Percentiles rank a stretch among this genome's conserved stretches.
Evolutionary conservation across 2,113 vertebrate genomes (phyloP).

Genomic region (Polypterus bichir): DNA sequence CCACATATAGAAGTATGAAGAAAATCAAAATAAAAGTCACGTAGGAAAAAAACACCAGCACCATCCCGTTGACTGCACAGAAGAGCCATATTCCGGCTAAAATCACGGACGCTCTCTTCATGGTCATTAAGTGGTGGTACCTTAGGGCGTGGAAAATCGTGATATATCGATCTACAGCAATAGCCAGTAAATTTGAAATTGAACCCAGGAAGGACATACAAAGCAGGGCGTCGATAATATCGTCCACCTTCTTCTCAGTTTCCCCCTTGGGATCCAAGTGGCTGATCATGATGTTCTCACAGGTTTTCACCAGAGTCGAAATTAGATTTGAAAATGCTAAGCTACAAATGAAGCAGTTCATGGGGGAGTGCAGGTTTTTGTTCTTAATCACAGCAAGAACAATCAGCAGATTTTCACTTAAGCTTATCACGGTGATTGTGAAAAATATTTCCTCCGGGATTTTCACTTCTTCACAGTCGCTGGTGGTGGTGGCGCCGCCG

Average conservation of each 20-base stretch:
- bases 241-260: slow-evolving; percentile 63
- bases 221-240: slow-evolving; percentile 76
- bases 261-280: slow-evolving; percentile 49
- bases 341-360: slow-evolving; percentile 92
- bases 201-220: slow-evolving; percentile 79
- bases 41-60: slow-evolving; percentile 67
- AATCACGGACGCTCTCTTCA: slow-evolving; percentile 44
- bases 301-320: slow-evolving; percentile 72
- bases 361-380: slow-evolving; percentile 80
- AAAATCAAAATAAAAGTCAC: slow-evolving; percentile 59
- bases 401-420: slow-evolving; percentile 80
- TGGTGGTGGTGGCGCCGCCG: slow-evolving; percentile 7
- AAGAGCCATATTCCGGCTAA: slow-evolving; percentile 61
- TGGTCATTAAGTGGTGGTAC: slow-evolving; percentile 84
- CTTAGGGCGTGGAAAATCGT: slow-evolving; percentile 81
- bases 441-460: slow-evolving; percentile 76
- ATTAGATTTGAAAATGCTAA: slow-evolving; percentile 84
- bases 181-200: slow-evolving; percentile 78
- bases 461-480: slow-evolving; percentile 61
- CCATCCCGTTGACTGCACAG: slow-evolving; percentile 54
- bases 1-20: slow-evolving; percentile 64
- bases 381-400: slow-evolving; percentile 71
- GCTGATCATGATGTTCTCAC: slow-evolving; percentile 76
- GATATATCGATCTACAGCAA: slow-evolving; percentile 83
- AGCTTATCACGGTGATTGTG: slow-evolving; percentile 56